Conservation (phyloP, 2,797 vertebrate species). For the Amphiprion clarkii region DNA sequence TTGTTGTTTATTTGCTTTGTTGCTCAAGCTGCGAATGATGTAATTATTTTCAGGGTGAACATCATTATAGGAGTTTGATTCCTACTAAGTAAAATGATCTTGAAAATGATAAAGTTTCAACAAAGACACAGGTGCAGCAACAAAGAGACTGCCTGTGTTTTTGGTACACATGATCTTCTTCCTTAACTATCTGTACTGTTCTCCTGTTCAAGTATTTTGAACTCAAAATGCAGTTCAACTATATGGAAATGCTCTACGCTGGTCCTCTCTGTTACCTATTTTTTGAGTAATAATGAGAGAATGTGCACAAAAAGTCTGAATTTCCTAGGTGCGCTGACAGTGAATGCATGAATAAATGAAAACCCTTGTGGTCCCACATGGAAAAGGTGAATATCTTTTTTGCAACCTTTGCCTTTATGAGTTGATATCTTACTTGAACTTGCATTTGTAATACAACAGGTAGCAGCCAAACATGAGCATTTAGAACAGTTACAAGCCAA, state of each 20-base stretch:
- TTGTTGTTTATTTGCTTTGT: neutral
- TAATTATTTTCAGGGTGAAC: neutral
- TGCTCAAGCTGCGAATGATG: neutral
- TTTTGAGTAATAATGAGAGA: slow-evolving; percentile 25
- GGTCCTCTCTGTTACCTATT: neutral
- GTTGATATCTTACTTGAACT: slow-evolving; percentile 1
- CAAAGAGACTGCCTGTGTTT: slow-evolving; percentile 14
- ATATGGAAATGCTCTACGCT: slow-evolving; percentile 16
- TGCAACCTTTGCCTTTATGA: slow-evolving; percentile 14
- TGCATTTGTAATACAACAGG: neutral
- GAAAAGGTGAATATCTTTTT: slow-evolving; percentile 2
- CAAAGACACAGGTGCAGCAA: slow-evolving; percentile 10
- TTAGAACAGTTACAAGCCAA: neutral
- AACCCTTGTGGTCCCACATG: slow-evolving; percentile 2
- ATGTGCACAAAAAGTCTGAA: slow-evolving; percentile 15
- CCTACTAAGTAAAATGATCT: slow-evolving; percentile 4
- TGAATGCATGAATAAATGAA: slow-evolving; percentile 42
- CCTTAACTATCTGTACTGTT: slow-evolving; percentile 1
- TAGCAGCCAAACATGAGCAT: neutral
- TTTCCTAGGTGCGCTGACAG: slow-evolving; percentile 14
- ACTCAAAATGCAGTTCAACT: slow-evolving; percentile 26
- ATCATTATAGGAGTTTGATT: slow-evolving; percentile 2
- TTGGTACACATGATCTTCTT: neutral
- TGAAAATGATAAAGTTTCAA: slow-evolving; percentile 3
- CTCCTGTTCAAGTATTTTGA: neutral